These are phyloP conservation scores for Pristionchus exspectatus DNA, from an alignment of 2,888 invertebrate genomes.

Conservation along the genomic window DNA sequence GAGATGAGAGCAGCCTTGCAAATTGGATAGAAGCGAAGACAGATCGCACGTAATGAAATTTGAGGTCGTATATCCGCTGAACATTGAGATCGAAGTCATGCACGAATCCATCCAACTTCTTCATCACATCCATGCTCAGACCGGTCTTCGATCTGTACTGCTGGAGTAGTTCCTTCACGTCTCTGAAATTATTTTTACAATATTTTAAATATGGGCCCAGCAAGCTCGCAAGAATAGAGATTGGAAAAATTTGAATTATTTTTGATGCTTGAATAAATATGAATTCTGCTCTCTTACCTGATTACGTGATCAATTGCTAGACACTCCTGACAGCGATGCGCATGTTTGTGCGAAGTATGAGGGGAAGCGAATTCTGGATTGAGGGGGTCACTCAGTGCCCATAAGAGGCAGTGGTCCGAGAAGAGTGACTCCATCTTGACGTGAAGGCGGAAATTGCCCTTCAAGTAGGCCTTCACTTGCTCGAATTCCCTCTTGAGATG, in stretches of 20 bases:
- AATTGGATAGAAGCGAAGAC: not conserved
- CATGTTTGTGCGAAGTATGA: not conserved
- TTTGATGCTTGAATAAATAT: too few relatives aligned
- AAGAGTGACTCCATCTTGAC: not conserved
- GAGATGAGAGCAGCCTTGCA: not conserved
- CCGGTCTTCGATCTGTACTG: not conserved
- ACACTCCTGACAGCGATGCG: not conserved
- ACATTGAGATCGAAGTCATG: not conserved
- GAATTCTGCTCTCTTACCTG: not conserved
- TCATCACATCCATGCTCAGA: not conserved
- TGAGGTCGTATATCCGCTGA: not conserved
- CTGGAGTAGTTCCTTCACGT: not conserved
- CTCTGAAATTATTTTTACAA: not conserved
- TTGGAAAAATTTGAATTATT: too few relatives aligned
- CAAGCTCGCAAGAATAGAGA: too few relatives aligned
- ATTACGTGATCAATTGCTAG: not conserved
- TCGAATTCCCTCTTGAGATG: too few relatives aligned
- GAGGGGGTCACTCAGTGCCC: not conserved
- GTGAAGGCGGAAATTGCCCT: not conserved
- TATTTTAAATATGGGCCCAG: not conserved
- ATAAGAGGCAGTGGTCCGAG: not conserved
- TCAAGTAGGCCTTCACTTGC: not conserved
- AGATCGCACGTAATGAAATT: not conserved
- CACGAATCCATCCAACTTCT: not conserved
- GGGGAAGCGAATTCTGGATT: not conserved